Percentiles rank a stretch among this genome's conserved stretches.
These are phyloP conservation scores for Brachyptera risi DNA, from an alignment of 2,888 invertebrate species.

Conservation along the genomic window DNA sequence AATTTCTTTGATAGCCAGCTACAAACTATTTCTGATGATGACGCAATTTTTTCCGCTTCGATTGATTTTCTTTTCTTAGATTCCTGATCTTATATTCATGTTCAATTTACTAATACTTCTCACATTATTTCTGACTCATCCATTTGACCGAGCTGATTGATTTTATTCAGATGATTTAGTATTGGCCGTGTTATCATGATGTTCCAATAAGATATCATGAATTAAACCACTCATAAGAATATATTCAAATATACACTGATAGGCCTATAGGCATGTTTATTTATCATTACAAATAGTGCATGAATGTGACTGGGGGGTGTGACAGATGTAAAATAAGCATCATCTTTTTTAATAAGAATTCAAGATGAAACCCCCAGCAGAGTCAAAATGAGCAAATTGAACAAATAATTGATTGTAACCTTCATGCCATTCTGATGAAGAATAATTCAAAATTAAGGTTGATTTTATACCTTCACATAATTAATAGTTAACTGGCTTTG, in stretches of 20 bases:
- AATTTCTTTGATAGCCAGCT: too few species aligned
- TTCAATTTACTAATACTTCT: neutral
- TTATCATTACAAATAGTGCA: too few species aligned
- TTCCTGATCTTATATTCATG: constrained; percentile 1
- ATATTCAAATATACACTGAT: too few species aligned
- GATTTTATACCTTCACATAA: neutral
- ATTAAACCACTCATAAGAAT: too few species aligned
- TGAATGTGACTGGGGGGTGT: too few species aligned
- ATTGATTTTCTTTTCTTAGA: neutral
- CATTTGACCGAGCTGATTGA: too few species aligned
- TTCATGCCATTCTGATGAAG: neutral
- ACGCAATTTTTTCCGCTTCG: neutral
- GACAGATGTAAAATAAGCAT: constrained; percentile 9
- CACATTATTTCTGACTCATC: neutral
- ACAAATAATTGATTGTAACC: neutral
- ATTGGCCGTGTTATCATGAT: constrained; percentile 11
- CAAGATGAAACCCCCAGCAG: neutral
- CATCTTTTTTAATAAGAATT: too few species aligned
- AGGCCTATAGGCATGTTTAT: too few species aligned
- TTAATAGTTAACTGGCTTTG: neutral
- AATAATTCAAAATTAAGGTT: neutral
- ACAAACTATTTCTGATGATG: too few species aligned
- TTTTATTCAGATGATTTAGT: constrained; percentile 2
- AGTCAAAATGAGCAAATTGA: neutral
- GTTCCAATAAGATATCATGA: too few species aligned